phyloP scores from a whole-genome alignment of 2,113 vertebrate species.

The Peromyscus maniculatus region DNA sequence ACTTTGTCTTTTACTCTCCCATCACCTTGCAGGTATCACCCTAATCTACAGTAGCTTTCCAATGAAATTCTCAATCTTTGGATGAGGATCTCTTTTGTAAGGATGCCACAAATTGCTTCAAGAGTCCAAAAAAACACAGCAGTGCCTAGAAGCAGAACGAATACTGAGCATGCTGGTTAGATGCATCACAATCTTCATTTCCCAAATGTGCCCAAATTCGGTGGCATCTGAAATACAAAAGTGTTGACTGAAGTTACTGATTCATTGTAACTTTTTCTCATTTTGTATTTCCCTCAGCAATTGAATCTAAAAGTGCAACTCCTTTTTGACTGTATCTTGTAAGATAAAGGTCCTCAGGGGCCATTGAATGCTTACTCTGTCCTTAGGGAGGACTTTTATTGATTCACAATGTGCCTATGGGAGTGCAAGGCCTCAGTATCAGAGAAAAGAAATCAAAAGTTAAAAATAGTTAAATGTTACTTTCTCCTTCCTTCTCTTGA shows the following conservation, averaged over 20 bases:
- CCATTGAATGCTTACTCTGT: not conserved
- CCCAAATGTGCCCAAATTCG: not conserved
- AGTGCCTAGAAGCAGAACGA: not conserved
- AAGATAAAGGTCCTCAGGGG: not conserved
- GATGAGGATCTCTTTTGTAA: not conserved
- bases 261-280: slow-evolving; percentile 41
- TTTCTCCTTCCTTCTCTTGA: not conserved
- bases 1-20: not conserved
- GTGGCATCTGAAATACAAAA: not conserved
- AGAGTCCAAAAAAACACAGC: not conserved
- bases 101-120: not conserved
- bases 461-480: not conserved
- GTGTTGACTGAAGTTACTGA: not conserved
- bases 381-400: not conserved
- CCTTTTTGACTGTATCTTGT: not conserved
- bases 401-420: not conserved
- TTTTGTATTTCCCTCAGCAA: slow-evolving; percentile 26
- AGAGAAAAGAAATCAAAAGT: slow-evolving; percentile 1
- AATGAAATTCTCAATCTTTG: not conserved
- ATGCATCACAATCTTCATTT: not conserved
- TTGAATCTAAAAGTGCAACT: slow-evolving; percentile 20
- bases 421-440: not conserved
- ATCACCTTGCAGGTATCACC: not conserved
- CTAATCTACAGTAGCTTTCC: not conserved
- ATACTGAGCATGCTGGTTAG: not conserved